Evolutionary conservation across 2,113 vertebrate genomes (phyloP).

Genomic region (Neoarius graeffei): DNA sequence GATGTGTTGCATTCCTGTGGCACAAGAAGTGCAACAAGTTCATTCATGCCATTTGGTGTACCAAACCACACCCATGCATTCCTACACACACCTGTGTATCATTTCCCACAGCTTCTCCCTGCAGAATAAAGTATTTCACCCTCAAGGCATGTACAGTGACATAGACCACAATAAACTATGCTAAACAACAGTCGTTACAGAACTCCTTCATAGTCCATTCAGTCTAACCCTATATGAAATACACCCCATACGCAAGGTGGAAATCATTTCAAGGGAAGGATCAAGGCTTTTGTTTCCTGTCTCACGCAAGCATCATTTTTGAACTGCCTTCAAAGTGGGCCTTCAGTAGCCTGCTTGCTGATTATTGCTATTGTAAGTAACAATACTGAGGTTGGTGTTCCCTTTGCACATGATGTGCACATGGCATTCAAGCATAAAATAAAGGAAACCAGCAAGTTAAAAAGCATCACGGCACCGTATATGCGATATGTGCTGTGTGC

Average conservation of each 20-base stretch:
- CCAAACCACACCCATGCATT: conserved; percentile 45
- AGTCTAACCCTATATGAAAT: background rate
- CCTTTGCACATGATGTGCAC: background rate
- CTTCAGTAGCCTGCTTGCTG: background rate
- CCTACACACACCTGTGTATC: conserved; percentile 36
- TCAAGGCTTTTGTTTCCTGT: conserved; percentile 8
- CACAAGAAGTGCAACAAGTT: conserved; percentile 12
- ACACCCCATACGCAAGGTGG: background rate
- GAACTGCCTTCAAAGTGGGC: background rate
- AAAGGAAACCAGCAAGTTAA: background rate
- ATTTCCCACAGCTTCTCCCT: conserved; percentile 31
- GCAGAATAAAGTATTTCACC: background rate
- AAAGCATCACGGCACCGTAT: background rate
- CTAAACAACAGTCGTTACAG: conserved; percentile 4
- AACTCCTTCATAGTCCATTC: background rate
- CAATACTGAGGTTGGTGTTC: background rate
- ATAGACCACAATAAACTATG: background rate
- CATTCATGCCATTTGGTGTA: conserved; percentile 44
- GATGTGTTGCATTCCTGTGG: conserved; percentile 39
- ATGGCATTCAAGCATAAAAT: background rate
- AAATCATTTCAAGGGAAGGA: background rate
- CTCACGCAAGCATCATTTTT: background rate
- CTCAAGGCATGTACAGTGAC: background rate
- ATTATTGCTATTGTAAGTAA: conserved; percentile 7
- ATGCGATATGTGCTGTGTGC: background rate